Base-by-base conservation (phyloP, 92 coral and sea anemone species). In the Metridium senile region DNA sequence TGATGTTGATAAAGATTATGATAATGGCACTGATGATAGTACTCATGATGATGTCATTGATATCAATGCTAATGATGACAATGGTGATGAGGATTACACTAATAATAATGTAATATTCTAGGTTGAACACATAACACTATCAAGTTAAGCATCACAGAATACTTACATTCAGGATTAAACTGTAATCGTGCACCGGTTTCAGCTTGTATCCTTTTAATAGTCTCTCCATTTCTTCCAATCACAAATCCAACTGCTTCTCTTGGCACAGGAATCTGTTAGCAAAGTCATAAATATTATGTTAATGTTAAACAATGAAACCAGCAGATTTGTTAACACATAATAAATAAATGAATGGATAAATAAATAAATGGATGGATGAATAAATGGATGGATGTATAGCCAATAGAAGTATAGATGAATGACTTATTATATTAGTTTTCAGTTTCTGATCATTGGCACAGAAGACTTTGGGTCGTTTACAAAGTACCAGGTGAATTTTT, bases 201-300 rank as follows among this genome's bases (percentile, higher is more conserved):
- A 16, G 82, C 88, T 66, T 96, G 99, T 52, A 96, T 82, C 83
- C 99, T 87, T 70, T 96, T 96, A 86, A 96, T 96, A 33, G 99
- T 96, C 70, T 96, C 99, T 18, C 99, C 99, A 81, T 72, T 87
- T 63, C 89, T 89, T 20, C 99, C 99, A 75, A 96, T 96, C 52
- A 96, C 97, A 85, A 96, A 96, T 10, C 99, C 99, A 33, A 96
- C 99, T 16, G 89, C 84, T 53, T 96, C 99, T 54, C 90, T 88
- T 8, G 99, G 99, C 22, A 96, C 99, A 65, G 97, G 96, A 62
- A 89, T 72, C 99, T 96, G 73, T 34, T 51, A 49, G 58, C 52
- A 32, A 39, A 56, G 26, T 0, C 21, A 43, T 17, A 54, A 19
- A 8, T 2, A 22, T 32, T 21, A 0, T 1, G 6, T 28, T 11